Base-by-base conservation (phyloP, 1,140 invertebrate species). In the Trichomalopsis sarcophagae region DNA sequence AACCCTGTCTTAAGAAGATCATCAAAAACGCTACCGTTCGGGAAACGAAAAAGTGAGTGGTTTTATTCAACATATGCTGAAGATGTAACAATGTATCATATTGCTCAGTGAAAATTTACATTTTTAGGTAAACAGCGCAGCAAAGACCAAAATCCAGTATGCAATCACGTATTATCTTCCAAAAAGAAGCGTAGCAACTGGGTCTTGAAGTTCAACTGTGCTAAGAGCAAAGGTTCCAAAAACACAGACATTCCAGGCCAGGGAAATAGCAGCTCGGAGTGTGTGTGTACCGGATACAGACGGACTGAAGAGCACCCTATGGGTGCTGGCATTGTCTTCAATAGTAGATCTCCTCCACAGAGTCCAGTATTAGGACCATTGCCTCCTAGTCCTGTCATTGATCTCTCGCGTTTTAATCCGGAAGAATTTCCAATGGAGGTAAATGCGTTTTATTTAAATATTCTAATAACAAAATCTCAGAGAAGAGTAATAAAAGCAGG, bases 261-360 rank as follows among this genome's bases (percentile, higher is more conserved):
- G 86, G 89, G 92, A 89, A 92, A 91, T 91, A 91, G 90, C 87
- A 91, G 92, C 89, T 89, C 93, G n/a, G 89, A 95, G 87, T 96
- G 95, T 88, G 93, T 95, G 81, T 96, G 95, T 87, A 95, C 95
- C 11, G 94, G 95, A 55, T 95, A 95, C 87, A 91, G 94, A 84
- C 91, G 94, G 84, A 95, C 94, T 0, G 94, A 95, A 84, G 94
- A 95, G 33, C 94, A 94, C 85, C 92, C 93, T 85, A 91, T 94
- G 84, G 93, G 93, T 23, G 92, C 94, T 81, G 93, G 93, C 77
- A 91, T 93, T 27, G 91, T 94, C n/a, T 94, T 94, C 85, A 93
- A 94, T 81, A 92, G 92, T 84, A 86, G 89, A 85, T 91, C 91
- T 44, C 91, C 90, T 78, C 91, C 91, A 10, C 90, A 92, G 80